Evolutionary conservation across 2,113 vertebrate species (phyloP).

Genomic region (Balaenoptera acutorostrata): DNA sequence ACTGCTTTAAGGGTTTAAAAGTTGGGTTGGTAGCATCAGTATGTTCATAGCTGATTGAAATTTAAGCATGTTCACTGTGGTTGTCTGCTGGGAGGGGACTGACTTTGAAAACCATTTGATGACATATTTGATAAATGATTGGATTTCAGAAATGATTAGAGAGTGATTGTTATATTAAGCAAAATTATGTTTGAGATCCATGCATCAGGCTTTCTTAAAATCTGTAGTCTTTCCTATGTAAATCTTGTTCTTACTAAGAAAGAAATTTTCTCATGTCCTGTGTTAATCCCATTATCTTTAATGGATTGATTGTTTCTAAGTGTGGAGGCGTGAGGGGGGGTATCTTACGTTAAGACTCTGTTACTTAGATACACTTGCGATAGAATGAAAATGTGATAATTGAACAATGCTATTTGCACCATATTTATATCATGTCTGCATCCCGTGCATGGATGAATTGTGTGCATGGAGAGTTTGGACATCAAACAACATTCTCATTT

Average conservation of each 20-base stretch:
- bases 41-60: background rate
- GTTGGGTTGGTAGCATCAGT: background rate
- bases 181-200: background rate
- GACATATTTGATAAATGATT: background rate
- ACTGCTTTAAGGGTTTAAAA: background rate
- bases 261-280: background rate
- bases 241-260: background rate
- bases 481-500: background rate
- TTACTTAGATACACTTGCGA: background rate
- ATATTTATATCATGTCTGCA: background rate
- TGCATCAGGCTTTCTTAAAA: background rate
- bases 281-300: conserved; percentile 3
- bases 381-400: background rate
- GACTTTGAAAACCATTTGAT: background rate
- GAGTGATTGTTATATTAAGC: background rate
- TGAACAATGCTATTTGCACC: background rate
- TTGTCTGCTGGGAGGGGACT: background rate
- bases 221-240: background rate
- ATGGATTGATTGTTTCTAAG: background rate
- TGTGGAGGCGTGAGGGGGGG: background rate
- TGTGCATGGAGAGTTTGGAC: background rate
- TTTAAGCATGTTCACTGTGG: background rate
- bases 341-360: background rate
- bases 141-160: background rate
- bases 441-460: background rate